Conservation (phyloP, 1,140 invertebrate species). For the Aphaenogaster rudis region DNA sequence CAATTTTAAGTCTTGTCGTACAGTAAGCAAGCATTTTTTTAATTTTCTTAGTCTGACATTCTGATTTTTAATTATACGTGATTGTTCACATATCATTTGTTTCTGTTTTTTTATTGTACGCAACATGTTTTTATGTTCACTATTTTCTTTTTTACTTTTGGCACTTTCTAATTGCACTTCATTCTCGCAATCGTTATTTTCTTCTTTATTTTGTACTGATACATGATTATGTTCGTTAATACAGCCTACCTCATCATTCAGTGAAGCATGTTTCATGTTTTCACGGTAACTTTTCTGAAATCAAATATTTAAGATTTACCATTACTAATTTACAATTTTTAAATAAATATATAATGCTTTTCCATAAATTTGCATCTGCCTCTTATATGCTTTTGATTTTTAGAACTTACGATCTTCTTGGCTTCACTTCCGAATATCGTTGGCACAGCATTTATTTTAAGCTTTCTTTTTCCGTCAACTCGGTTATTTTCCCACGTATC, state of each 20-base stretch:
- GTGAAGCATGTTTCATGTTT: background rate
- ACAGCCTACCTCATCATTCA: background rate
- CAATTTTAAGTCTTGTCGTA: background rate
- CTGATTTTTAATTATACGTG: slow-evolving; percentile 1
- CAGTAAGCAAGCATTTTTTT: background rate
- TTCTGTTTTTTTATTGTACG: background rate
- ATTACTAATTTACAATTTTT: too few species aligned
- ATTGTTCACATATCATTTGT: slow-evolving; percentile 20
- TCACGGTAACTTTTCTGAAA: slow-evolving; percentile 10
- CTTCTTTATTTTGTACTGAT: background rate
- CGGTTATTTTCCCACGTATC: slow-evolving; percentile 23
- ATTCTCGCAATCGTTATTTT: slow-evolving; percentile 17
- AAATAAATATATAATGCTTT: background rate
- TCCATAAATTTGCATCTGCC: background rate
- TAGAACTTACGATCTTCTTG: background rate
- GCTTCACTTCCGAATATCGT: slow-evolving; percentile 21
- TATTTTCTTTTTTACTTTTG: background rate
- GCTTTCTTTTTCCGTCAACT: slow-evolving; percentile 27
- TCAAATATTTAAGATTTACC: slow-evolving; percentile 10
- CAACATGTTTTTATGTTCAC: background rate
- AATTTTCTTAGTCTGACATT: background rate
- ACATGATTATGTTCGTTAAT: background rate
- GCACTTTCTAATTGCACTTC: background rate
- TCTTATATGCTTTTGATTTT: slow-evolving; percentile 1
- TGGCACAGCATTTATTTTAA: slow-evolving; percentile 22